Base-by-base conservation (phyloP, 2,888 invertebrate species). In the Rapana venosa region DNA sequence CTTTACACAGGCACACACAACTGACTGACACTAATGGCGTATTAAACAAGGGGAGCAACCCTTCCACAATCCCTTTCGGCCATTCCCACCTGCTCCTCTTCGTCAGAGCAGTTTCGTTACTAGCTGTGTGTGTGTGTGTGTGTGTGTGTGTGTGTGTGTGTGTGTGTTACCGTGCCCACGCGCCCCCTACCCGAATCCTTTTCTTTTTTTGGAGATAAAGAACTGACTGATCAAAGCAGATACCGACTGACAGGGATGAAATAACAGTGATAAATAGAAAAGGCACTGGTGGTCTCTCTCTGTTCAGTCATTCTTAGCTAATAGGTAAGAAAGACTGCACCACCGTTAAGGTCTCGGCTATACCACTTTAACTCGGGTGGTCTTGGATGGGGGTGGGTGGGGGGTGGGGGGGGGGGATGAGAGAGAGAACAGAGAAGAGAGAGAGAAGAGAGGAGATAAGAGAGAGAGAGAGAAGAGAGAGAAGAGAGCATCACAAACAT, bases 121-220 rank as follows among this genome's bases (percentile, higher is more conserved):
- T 8, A 47, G 47, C 47, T 81, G 81, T 81, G 79, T 88, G 81
- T 88, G 79, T 81, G 61, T 87, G 74, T 87, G 77, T 87, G 74
- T 77, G 77, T 87, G 74, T 87, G 77, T 87, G 74, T 87, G 77
- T 87, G 74, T 87, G 77, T 87, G 74, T 87, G 77, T 87, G 74
- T 87, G 77, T 77, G 74, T 87, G 87, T 74, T 30, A 77, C 77
- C 79, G 79, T 88, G 81, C 79, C 79, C 35, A 84, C 35, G 36
- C 32, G 84, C 11, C 47, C 47, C 47, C 4, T 47, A 47, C 47
- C 47, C 47, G 47, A 47, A 2, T 47, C 47, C 8, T 47, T 47
- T 47, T 47, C 47, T 47, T 47, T 47, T 47, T 47, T 47, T 2
- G 47, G 47, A 47, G 8, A 5, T 8, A 47, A 47, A 2, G 8